phyloP scores from a whole-genome alignment of 2,888 invertebrate genomes.

The Melanargia galathea region DNA sequence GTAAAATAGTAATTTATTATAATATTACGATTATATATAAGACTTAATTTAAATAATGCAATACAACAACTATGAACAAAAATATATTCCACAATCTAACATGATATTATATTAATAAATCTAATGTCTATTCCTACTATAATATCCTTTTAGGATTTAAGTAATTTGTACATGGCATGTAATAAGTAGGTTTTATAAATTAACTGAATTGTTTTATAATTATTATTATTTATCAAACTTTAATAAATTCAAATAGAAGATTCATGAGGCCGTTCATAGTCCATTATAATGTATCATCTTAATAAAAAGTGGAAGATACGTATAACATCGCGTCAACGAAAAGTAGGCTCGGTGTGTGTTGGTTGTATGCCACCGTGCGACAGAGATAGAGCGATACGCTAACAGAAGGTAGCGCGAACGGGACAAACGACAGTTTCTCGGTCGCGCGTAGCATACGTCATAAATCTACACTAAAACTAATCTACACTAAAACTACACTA shows the following conservation, averaged over 20 bases:
- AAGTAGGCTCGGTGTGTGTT: too few relatives aligned
- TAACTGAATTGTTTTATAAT: conserved; percentile 22
- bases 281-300: neutral
- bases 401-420: too few relatives aligned
- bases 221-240: conserved; percentile 8
- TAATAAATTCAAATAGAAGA: conserved; percentile 8
- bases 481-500: too few relatives aligned
- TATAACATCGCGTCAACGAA: too few relatives aligned
- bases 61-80: conserved; percentile 21
- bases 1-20: conserved; percentile 7
- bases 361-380: too few relatives aligned
- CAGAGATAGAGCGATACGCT: too few relatives aligned
- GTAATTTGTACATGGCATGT: conserved; percentile 40
- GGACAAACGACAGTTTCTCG: too few relatives aligned
- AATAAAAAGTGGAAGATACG: too few relatives aligned
- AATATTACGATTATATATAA: neutral
- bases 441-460: too few relatives aligned
- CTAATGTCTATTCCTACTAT: conserved; percentile 12
- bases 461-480: too few relatives aligned
- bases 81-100: conserved; percentile 10
- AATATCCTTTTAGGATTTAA: conserved; percentile 41
- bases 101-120: neutral
- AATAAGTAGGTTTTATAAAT: conserved; percentile 34
- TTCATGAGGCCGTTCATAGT: neutral
- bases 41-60: neutral